phyloP scores from a whole-genome alignment of 92 coral and sea anemone species.

The Palythoa grandiflora region DNA sequence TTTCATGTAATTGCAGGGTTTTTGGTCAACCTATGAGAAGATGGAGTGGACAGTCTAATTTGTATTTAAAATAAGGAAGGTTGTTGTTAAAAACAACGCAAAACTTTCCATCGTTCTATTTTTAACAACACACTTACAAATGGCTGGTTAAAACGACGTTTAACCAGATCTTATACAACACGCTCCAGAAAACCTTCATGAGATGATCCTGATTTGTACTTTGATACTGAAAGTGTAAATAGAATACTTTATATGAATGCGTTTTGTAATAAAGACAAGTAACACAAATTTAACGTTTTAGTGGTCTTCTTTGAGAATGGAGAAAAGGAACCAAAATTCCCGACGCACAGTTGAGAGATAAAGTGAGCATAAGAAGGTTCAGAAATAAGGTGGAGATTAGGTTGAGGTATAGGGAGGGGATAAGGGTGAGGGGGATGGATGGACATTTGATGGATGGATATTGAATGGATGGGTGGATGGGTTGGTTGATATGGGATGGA shows the following conservation, averaged over 20 bases:
- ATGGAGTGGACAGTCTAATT: constrained; percentile 52
- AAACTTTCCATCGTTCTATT: neutral
- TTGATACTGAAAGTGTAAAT: neutral
- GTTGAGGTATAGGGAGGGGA: too few relatives aligned
- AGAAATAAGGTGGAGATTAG: too few relatives aligned
- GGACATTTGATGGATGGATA: too few relatives aligned
- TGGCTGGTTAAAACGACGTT: neutral
- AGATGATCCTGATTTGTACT: too few relatives aligned
- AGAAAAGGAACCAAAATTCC: too few relatives aligned
- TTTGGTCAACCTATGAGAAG: constrained; percentile 72
- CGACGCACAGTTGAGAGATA: too few relatives aligned
- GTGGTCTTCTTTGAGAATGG: neutral
- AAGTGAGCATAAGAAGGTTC: too few relatives aligned
- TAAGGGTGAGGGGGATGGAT: too few relatives aligned
- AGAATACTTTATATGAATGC: neutral
- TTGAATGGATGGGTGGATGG: too few relatives aligned
- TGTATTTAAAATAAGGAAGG: neutral
- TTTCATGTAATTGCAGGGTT: constrained; percentile 57
- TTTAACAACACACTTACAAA: neutral
- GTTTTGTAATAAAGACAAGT: constrained; percentile 22
- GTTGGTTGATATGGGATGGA: too few relatives aligned
- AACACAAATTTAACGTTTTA: neutral
- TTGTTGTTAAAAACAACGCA: neutral
- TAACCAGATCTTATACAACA: neutral
- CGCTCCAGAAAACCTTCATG: neutral